Evolutionary conservation across 53 echinoderm and acorn worm genomes (phyloP).

Genomic region (Pentamera pediparva): DNA sequence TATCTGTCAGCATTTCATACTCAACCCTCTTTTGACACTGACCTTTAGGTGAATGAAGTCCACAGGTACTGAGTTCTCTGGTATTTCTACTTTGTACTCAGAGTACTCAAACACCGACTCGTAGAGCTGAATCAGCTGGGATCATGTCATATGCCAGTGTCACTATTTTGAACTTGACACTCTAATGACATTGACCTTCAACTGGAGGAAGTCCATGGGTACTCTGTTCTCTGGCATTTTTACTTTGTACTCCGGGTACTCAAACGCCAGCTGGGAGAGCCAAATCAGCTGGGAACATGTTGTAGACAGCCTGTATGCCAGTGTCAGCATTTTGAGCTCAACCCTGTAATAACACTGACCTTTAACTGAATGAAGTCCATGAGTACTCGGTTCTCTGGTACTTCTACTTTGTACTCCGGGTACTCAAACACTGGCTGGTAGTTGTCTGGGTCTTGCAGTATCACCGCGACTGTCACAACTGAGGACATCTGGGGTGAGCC

Average conservation of each 20-base stretch:
- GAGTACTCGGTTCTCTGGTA: background rate
- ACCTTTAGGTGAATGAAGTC: background rate
- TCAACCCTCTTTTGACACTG: too few species aligned
- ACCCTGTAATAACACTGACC: background rate
- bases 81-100: constrained; percentile 8
- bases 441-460: constrained; percentile 15
- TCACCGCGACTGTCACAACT: background rate
- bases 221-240: background rate
- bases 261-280: too few species aligned
- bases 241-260: constrained; percentile 3
- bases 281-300: too few species aligned
- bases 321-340: too few species aligned
- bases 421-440: constrained; percentile 22
- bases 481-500: constrained; percentile 7
- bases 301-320: too few species aligned
- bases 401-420: background rate
- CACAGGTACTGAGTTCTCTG: background rate
- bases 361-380: background rate
- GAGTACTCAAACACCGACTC: constrained; percentile 25
- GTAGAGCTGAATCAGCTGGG: too few species aligned
- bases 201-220: background rate
- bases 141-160: too few species aligned
- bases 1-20: too few species aligned
- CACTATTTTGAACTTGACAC: too few species aligned
- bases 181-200: too few species aligned